Conservation (phyloP, 2,113 vertebrate genomes). For the Crypturellus undulatus region DNA sequence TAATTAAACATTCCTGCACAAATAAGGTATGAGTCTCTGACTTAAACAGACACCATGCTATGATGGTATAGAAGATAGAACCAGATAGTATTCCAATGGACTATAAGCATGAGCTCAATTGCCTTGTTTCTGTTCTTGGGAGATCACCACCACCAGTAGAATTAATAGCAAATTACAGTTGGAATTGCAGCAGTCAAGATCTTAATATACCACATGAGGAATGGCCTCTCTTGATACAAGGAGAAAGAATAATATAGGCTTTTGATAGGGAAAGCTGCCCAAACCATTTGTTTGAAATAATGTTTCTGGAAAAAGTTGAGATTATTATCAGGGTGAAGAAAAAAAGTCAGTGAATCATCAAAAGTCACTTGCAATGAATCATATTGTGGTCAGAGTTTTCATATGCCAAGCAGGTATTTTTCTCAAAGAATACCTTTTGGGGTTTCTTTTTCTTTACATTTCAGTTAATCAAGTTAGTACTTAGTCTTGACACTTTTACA, state of each 20-base stretch:
- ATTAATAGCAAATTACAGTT: background rate
- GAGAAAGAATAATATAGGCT: background rate
- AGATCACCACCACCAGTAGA: background rate
- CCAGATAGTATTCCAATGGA: background rate
- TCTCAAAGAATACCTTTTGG: constrained; percentile 25
- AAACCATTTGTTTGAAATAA: background rate
- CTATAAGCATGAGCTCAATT: background rate
- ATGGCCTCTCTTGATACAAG: background rate
- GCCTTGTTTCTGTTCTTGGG: background rate
- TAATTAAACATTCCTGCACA: background rate
- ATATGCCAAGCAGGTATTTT: constrained; percentile 41
- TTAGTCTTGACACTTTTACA: background rate
- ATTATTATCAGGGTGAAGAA: background rate
- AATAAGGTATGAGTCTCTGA: background rate
- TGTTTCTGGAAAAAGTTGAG: background rate
- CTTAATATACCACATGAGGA: background rate
- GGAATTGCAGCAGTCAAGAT: background rate
- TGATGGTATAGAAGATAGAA: background rate
- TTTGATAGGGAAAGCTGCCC: background rate
- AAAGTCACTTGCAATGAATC: constrained; percentile 55
- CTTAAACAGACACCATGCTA: background rate
- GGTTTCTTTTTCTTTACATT: background rate
- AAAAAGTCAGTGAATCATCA: constrained; percentile 58
- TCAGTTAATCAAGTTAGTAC: background rate
- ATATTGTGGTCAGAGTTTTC: constrained; percentile 38